A percentile compares a stretch with the other conserved stretches of the same genome.
Evolutionary conservation across 2,888 invertebrate genomes (phyloP).

Genomic region (Calameuta idolon): DNA sequence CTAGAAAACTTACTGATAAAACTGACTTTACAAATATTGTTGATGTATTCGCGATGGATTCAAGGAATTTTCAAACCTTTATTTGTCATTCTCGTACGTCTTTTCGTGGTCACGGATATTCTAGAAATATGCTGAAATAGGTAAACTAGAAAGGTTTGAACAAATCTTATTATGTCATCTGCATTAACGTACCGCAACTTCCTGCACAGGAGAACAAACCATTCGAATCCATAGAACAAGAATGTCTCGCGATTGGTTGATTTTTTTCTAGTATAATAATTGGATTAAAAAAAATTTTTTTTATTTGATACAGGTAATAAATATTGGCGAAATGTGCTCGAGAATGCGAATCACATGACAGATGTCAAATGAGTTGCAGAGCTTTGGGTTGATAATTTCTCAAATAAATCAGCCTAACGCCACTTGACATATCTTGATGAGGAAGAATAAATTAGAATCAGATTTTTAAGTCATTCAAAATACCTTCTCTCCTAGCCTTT

Average conservation of each 20-base stretch:
- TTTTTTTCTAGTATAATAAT: neutral
- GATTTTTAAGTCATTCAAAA: neutral
- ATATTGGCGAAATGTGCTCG: too few species aligned
- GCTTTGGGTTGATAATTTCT: too few species aligned
- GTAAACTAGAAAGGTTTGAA: neutral
- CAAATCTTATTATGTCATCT: neutral
- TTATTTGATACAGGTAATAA: too few species aligned
- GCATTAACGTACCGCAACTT: neutral
- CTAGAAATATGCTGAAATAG: neutral
- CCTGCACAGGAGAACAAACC: neutral
- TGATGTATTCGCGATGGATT: neutral
- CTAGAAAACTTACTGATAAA: neutral
- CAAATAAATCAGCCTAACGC: neutral
- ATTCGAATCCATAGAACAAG: neutral
- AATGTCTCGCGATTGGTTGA: neutral
- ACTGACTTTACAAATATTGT: neutral
- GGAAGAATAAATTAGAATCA: neutral
- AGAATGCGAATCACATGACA: neutral
- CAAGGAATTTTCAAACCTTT: neutral
- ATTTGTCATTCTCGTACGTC: neutral
- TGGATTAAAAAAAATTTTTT: neutral
- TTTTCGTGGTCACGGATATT: neutral
- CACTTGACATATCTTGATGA: neutral
- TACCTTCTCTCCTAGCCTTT: neutral
- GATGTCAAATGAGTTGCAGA: neutral